phyloP scores from a whole-genome alignment of 2,113 vertebrate genomes.

The Antechinus flavipes region DNA sequence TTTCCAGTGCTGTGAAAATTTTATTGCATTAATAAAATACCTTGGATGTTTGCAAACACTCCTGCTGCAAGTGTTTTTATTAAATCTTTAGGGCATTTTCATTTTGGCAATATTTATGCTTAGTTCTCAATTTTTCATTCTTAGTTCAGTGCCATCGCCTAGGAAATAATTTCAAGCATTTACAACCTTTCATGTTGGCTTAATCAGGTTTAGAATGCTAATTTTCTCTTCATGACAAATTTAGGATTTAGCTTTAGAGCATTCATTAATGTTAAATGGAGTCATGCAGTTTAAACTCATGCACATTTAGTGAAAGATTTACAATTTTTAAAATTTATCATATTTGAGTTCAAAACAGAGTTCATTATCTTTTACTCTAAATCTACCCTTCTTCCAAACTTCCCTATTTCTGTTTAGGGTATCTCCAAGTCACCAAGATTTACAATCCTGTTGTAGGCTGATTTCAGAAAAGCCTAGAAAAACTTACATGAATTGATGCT shows the following conservation, averaged over 20 bases:
- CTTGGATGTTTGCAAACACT: constrained; percentile 23
- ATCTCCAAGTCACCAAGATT: neutral
- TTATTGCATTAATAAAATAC: constrained; percentile 26
- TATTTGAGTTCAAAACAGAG: neutral
- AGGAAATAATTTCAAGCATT: constrained; percentile 40
- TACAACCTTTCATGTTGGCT: constrained; percentile 10
- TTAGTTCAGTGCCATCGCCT: constrained; percentile 41
- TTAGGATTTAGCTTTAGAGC: neutral
- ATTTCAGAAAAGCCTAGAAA: too few species aligned
- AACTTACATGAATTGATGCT: too few species aligned
- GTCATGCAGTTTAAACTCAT: constrained; percentile 26
- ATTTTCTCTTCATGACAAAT: neutral
- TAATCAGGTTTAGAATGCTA: constrained; percentile 40
- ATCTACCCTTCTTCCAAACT: neutral
- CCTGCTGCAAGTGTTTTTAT: constrained; percentile 31
- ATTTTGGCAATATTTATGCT: constrained; percentile 15
- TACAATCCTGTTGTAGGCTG: neutral
- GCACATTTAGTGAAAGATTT: neutral
- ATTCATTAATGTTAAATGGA: constrained; percentile 14
- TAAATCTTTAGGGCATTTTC: constrained; percentile 25
- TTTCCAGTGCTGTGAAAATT: constrained; percentile 44
- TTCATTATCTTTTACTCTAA: neutral
- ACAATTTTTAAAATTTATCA: neutral
- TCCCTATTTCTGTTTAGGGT: neutral
- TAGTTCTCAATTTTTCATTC: constrained; percentile 25